Evolutionary conservation across 1,140 invertebrate genomes (phyloP), one percentile per base, ranked within the genome.

Genomic region (Musca domestica): DNA sequence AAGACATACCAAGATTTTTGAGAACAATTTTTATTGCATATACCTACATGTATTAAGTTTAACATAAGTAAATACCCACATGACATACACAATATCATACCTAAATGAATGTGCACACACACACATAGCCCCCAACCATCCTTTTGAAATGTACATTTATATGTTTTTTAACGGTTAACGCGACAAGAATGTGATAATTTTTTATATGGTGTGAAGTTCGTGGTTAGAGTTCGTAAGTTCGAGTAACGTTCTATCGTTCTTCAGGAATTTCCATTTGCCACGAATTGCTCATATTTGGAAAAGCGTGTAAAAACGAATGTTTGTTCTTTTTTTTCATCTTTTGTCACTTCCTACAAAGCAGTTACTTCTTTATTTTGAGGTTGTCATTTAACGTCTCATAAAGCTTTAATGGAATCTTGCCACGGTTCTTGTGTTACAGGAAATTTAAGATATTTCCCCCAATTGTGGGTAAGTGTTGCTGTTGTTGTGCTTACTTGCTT

Each of bases 341-440:
- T n/a, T n/a, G n/a, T n/a, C n/a, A n/a, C 12, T 41, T 41, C 34
- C 6, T 12, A 9, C 12, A 12, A 2, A 5, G 41, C 56, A 34
- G 12, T 30, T 61, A 61, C 27, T 34, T 34, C 15, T 61, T 41
- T 10, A 41, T 41, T 20, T 41, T 34, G 56, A 19, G 56, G 34
- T 30, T 61, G 56, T 34, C 56, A 61, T 61, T 61, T 34, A 61
- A 61, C 27, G 56, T 61, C 30, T 61, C 56, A 61, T 61, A 61
- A 61, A 61, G 19, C 56, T 19, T 34, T 41, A 61, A 61, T 61
- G 20, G 27, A 61, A 61, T 41, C 56, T 61, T 41, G 19, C 27
- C 17, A 61, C 7, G 19, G 34, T 22, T 51, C 0, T 22, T 19
- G n/a, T 19, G 20, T 19, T 51, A 51, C 20, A 19, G n/a, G 34